These are phyloP conservation scores for Ichneumoninae sp. DNA, from an alignment of 2,888 invertebrate species.

Conservation along the genomic window DNA sequence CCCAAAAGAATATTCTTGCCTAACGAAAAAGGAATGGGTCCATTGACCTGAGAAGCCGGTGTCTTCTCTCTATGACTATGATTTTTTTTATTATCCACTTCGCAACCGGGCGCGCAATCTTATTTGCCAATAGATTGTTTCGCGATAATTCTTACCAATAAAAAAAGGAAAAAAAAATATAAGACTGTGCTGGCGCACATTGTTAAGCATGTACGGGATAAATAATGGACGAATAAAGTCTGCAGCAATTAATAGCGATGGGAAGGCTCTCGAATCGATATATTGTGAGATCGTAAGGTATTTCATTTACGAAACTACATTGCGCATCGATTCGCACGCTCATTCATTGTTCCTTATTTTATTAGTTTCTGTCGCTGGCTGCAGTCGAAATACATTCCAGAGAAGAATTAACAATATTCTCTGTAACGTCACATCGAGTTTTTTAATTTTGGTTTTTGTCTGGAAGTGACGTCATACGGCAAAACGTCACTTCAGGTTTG, in stretches of 20 bases:
- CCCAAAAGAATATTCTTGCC: slow-evolving; percentile 67
- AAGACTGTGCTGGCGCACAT: slow-evolving; percentile 39
- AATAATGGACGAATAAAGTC: slow-evolving; percentile 35
- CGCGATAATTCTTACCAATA: slow-evolving; percentile 11
- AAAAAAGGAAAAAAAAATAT: not conserved
- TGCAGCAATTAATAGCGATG: slow-evolving; percentile 1
- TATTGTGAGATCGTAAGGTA: not conserved
- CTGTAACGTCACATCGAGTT: not conserved
- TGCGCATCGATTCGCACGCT: not conserved
- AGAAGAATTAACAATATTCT: too few species aligned
- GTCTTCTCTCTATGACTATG: not conserved
- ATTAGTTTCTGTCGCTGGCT: too few species aligned
- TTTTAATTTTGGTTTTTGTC: too few species aligned
- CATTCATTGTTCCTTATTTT: not conserved
- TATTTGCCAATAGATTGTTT: not conserved
- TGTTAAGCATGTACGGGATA: slow-evolving; percentile 44
- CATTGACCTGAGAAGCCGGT: not conserved
- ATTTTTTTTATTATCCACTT: not conserved
- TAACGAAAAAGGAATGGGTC: slow-evolving; percentile 37
- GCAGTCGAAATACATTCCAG: too few species aligned
- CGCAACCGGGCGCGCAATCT: not conserved
- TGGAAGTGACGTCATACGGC: too few species aligned
- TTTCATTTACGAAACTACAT: not conserved
- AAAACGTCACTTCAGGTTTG: too few species aligned
- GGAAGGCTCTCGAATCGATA: not conserved